These are phyloP conservation scores for Lethenteron camtschaticum DNA, from an alignment of 2,113 vertebrate genomes.

Conservation along the genomic window DNA sequence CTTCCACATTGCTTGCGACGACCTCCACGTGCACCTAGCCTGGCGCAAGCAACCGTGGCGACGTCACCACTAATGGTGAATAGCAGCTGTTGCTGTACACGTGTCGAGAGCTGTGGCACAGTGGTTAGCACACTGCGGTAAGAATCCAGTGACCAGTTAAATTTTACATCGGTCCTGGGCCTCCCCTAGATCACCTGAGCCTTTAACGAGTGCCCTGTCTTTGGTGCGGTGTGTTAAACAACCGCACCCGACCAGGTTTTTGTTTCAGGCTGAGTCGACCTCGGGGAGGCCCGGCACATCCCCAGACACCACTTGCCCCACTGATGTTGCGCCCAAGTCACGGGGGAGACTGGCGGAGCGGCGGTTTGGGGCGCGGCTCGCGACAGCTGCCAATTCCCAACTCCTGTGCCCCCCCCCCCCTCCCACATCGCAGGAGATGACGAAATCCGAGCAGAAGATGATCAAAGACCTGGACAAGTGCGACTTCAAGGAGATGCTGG, in stretches of 20 bases:
- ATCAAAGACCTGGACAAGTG: slow-evolving; percentile 70
- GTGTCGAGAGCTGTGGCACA: no score
- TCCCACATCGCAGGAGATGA: slow-evolving; percentile 55
- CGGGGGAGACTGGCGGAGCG: background rate
- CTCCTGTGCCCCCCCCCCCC: background rate
- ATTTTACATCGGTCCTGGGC: no score
- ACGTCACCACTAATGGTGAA: no score
- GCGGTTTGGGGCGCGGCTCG: background rate
- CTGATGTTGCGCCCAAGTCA: background rate
- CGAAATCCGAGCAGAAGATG: slow-evolving; percentile 53
- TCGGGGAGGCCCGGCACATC: background rate
- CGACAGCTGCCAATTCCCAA: background rate
- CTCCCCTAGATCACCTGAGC: no score
- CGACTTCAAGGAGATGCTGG: slow-evolving; percentile 62
- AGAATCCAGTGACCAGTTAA: no score
- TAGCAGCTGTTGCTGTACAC: no score
- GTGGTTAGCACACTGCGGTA: no score
- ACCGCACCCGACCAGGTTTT: no score
- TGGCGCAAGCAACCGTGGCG: no score
- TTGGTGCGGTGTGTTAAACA: no score
- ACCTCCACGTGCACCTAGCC: background rate
- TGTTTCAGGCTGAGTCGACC: background rate
- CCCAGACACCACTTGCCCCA: background rate
- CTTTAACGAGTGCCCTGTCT: no score
- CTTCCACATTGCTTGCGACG: background rate